Evolutionary conservation across 2,888 invertebrate species (phyloP).

Genomic region (Agonopterix subpropinquella): DNA sequence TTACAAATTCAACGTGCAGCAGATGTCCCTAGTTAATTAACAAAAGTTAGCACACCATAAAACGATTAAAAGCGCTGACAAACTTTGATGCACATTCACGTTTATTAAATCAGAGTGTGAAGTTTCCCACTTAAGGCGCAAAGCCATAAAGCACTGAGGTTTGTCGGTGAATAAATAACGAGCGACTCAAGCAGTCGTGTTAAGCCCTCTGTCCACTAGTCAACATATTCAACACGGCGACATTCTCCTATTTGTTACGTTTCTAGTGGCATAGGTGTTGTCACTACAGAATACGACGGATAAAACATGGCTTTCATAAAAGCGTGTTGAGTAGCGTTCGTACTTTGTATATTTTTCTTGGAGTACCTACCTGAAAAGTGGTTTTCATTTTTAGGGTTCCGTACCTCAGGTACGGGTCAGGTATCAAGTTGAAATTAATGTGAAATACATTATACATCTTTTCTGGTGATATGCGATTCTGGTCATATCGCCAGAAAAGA

Average conservation of each 20-base stretch:
- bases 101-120: constrained; percentile 41
- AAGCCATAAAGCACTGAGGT: constrained; percentile 38
- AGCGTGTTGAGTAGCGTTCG: neutral
- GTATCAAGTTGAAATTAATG: too few species aligned
- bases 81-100: constrained; percentile 10
- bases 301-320: neutral
- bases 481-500: too few species aligned
- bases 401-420: too few species aligned
- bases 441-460: too few species aligned
- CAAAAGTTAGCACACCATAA: neutral
- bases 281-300: neutral
- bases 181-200: constrained; percentile 21
- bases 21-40: too few species aligned
- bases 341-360: too few species aligned
- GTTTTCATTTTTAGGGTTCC: too few species aligned
- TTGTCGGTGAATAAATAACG: constrained; percentile 50
- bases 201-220: constrained; percentile 20
- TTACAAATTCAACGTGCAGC: too few species aligned
- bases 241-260: constrained; percentile 1
- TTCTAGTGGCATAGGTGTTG: neutral
- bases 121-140: constrained; percentile 34
- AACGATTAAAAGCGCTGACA: constrained; percentile 10
- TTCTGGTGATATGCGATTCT: too few species aligned
- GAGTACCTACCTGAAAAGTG: too few species aligned
- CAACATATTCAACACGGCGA: constrained; percentile 6